Evolutionary conservation across 2,113 vertebrate species (phyloP).

Genomic region (Rhizomys pruinosus): DNA sequence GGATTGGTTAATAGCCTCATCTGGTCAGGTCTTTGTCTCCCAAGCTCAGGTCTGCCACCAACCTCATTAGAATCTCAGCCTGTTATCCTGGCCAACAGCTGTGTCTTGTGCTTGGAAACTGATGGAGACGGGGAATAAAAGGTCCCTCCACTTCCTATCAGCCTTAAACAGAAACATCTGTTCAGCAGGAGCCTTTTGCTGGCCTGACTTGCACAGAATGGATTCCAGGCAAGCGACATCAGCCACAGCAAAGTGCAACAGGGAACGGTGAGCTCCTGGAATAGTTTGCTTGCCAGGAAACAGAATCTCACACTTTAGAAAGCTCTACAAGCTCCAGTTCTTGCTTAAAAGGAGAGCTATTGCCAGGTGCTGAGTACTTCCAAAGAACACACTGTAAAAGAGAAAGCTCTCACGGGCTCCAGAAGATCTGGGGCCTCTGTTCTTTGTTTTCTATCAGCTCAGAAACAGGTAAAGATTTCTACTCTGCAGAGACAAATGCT

Average conservation of each 20-base stretch:
- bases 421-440: constrained; percentile 59
- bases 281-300: constrained; percentile 25
- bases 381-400: background rate
- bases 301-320: background rate
- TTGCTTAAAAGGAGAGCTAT: constrained; percentile 29
- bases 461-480: constrained; percentile 34
- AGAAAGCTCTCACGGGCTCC: background rate
- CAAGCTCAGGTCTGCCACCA: constrained; percentile 61
- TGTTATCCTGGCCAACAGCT: constrained; percentile 76
- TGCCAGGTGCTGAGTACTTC: constrained; percentile 55
- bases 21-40: constrained; percentile 61
- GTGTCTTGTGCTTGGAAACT: constrained; percentile 69
- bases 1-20: constrained; percentile 63
- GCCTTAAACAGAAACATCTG: constrained; percentile 84
- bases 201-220: constrained; percentile 55
- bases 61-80: constrained; percentile 78
- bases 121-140: constrained; percentile 66
- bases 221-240: constrained; percentile 43
- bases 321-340: constrained; percentile 58
- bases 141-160: constrained; percentile 71
- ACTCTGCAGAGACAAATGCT: background rate
- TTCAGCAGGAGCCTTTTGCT: constrained; percentile 53
- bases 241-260: background rate
- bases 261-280: background rate
- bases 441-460: background rate